Evolutionary conservation across 2,888 invertebrate genomes (phyloP), one percentile per base, ranked within the genome.

Genomic region (Pseudeuparius sepicola): DNA sequence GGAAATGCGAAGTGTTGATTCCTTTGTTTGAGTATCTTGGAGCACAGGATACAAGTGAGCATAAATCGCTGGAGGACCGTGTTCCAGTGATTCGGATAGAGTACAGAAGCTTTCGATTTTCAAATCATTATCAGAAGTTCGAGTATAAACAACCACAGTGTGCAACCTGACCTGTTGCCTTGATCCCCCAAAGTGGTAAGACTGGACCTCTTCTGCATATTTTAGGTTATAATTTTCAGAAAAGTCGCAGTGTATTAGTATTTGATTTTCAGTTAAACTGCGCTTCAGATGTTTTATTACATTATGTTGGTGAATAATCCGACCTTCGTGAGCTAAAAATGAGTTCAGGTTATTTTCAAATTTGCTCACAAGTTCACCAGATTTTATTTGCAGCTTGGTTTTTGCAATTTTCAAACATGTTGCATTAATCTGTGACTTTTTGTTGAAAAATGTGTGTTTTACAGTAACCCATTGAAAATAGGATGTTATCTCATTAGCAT

Each of bases 121-220:
- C n/a, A 20, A 20, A 20, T 20, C 7, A 20, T n/a, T 20, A 20
- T 20, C n/a, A 20, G 20, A 20, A 7, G 20, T 20, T 20, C 20
- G n/a, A n/a, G 11, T 7, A n/a, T 20, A 20, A 20, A 20, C n/a
- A 20, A 34, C 27, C 11, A 27, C 17, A 13, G 34, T 27, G 17
- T 33, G 25, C 6, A 33, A 10, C 20, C 25, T 13, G 12, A 33
- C 13, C 11, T 33, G 33, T 25, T 28, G 11, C n/a, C 34, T 13
- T 5, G 34, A 26, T 5, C 34, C 26, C 13, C 34, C 34, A 16
- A 34, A 34, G 18, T 34, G 34, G 15, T 20, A 34, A 7, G 26
- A 34, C 14, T 34, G 34, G 6, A 15, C 23, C 17, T 26, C 26
- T 15, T 25, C 26, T 4, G 12, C 11, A 9, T 34, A 34, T 15